Evolutionary conservation across 2,797 vertebrate genomes (phyloP).

Genomic region (Squalus acanthias): DNA sequence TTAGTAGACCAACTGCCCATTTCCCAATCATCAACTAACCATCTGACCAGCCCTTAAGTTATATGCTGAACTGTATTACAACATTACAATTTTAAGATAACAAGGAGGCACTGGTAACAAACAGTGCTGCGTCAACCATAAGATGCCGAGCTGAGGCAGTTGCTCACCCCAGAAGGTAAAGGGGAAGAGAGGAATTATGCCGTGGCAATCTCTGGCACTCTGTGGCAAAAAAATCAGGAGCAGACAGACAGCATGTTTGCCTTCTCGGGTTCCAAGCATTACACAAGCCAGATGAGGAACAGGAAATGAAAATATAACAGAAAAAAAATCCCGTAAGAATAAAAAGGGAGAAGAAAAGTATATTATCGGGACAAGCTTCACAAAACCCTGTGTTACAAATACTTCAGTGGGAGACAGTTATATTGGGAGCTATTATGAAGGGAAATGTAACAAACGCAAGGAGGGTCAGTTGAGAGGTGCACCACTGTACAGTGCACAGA

Average conservation of each 20-base stretch:
- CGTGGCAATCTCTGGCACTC: background rate
- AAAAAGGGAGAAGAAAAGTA: background rate
- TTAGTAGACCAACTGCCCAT: background rate
- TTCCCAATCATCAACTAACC: background rate
- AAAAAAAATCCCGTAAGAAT: background rate
- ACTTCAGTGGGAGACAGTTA: background rate
- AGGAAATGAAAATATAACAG: background rate
- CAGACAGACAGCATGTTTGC: background rate
- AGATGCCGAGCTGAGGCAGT: background rate
- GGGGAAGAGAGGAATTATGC: too few species aligned
- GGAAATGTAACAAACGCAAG: background rate
- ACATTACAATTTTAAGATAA: background rate
- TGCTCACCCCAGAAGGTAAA: background rate
- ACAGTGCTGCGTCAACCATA: background rate
- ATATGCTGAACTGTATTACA: background rate
- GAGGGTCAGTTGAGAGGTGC: background rate
- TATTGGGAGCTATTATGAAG: background rate
- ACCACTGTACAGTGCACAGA: background rate
- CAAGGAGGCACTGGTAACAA: background rate
- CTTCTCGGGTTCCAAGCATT: background rate
- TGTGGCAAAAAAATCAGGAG: background rate
- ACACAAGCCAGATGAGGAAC: background rate
- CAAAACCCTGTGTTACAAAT: background rate
- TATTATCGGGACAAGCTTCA: background rate
- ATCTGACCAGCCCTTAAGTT: background rate